Base-by-base conservation (phyloP, 2,888 invertebrate genomes). In the Stomorhina lunata region DNA sequence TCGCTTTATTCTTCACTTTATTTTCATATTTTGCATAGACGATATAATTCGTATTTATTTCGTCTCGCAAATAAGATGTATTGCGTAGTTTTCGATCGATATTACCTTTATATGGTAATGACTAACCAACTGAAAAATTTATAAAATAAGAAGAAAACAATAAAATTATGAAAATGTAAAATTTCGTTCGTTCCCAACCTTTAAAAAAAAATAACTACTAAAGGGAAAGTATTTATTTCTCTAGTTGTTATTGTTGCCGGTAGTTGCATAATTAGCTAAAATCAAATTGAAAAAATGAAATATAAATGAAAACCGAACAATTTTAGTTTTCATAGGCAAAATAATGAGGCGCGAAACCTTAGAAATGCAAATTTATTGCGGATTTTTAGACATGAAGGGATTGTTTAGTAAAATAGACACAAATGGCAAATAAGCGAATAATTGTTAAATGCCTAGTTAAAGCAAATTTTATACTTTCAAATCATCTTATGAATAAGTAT, bases 201-300 rank as follows among this genome's bases (percentile, higher is more conserved):
- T 3, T 20, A 22, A 37, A 37, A 2, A 15, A 10, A 37, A 22
- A 34, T 40, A 55, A 48, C 53, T 69, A 61, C 71, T 32, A 73
- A 82, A 82, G 81, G 81, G 81, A 82, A 82, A 79, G 81, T 78
- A 81, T 63, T 72, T 55, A 59, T 68, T 68, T 63, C n/a, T 45
- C 7, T 53, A n/a, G 25, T 53, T 53, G 32, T 45, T 55, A 17
- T 20, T 43, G 12, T 48, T 59, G 32, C 43, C 22, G 48, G 3
- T 12, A 43, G 71, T 78, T 82, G 78, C 73, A 82, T 75, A 82
- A 82, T 82, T 82, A 75, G 59, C 75, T 20, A 43, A 25, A 82
- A 61, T 10, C 20, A 68, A 77, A 61, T 45, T 15, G 10, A 48
- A 57, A 37, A 68, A 59, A 37, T 10, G 12, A 50, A 50, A 15